Evolutionary conservation across 2,888 invertebrate genomes (phyloP).

Genomic region (Stenchaetothrips biformis): DNA sequence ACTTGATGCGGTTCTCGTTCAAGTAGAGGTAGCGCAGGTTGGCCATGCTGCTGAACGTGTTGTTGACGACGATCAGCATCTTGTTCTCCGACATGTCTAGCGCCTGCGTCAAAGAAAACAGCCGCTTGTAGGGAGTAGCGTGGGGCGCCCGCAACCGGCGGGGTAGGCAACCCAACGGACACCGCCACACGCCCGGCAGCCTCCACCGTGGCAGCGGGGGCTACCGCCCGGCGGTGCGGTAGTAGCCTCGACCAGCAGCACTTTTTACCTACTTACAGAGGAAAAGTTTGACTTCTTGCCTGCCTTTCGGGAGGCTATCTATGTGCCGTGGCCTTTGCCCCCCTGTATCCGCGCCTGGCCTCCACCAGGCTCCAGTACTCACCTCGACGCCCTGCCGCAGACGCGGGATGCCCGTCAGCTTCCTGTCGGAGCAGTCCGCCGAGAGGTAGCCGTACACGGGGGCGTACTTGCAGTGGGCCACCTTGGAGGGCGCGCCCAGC

Average conservation of each 20-base stretch:
- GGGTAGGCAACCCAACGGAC: conserved; percentile 5
- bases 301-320: too few species aligned
- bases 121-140: too few species aligned
- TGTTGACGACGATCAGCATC: neutral
- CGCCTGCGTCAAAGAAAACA: neutral
- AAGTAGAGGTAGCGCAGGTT: conserved; percentile 7
- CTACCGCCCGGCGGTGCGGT: too few species aligned
- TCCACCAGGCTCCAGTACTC: too few species aligned
- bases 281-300: too few species aligned
- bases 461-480: conserved; percentile 1
- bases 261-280: too few species aligned
- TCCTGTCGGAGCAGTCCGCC: conserved; percentile 11
- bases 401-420: neutral
- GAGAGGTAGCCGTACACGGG: conserved; percentile 16
- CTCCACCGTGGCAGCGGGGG: too few species aligned
- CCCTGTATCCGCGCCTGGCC: too few species aligned
- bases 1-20: conserved; percentile 20
- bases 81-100: conserved; percentile 17
- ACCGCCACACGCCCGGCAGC: neutral
- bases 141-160: neutral
- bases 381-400: conserved; percentile 2
- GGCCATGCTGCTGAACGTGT: neutral
- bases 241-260: too few species aligned
- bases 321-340: too few species aligned
- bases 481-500: neutral